phyloP scores from a whole-genome alignment of 2,113 vertebrate species.

The Mesembrinibis cayennensis region DNA sequence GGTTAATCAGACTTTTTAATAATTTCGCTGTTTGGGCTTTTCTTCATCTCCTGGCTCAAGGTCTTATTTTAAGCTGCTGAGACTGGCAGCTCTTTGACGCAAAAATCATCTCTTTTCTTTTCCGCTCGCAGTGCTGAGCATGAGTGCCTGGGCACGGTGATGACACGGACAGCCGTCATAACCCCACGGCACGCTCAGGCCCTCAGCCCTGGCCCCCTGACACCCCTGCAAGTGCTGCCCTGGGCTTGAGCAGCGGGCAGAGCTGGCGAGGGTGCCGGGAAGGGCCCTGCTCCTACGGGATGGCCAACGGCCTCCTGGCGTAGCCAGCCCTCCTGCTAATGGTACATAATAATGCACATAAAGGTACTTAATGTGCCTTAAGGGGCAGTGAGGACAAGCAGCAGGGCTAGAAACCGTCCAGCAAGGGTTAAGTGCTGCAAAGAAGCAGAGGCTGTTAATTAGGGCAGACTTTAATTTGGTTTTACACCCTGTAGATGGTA shows the following conservation, averaged over 20 bases:
- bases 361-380: neutral
- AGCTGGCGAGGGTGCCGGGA: neutral
- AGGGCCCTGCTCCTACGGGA: neutral
- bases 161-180: rapidly evolving
- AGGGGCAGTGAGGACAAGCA: neutral
- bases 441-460: neutral
- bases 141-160: neutral
- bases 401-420: neutral
- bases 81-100: neutral
- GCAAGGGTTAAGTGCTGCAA: neutral
- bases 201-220: neutral
- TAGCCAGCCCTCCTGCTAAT: neutral
- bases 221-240: neutral
- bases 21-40: neutral
- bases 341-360: too few species aligned
- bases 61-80: neutral
- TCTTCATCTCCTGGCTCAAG: neutral
- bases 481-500: neutral
- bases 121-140: neutral
- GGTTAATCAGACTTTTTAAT: neutral
- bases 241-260: neutral
- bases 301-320: rapidly evolving
- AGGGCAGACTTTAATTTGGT: neutral
- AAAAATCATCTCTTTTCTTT: neutral
- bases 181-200: rapidly evolving